These are phyloP conservation scores for Phoxinus dragarum DNA, from an alignment of 2,797 vertebrate genomes.

Conservation along the genomic window DNA sequence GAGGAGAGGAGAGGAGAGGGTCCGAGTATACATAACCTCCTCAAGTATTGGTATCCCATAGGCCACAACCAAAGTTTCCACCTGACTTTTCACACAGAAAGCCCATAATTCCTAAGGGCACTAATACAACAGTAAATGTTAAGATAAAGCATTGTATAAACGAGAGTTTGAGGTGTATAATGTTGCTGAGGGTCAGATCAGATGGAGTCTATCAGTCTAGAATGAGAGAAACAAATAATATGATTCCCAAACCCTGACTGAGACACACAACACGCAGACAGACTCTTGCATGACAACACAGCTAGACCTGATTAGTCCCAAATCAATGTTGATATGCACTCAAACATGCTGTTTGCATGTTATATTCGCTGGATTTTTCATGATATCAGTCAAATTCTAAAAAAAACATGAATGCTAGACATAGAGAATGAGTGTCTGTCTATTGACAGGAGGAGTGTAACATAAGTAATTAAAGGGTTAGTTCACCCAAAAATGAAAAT, in stretches of 20 bases:
- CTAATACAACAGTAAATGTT: background rate
- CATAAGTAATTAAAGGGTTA: background rate
- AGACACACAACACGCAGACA: background rate
- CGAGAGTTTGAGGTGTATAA: background rate
- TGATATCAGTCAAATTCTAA: background rate
- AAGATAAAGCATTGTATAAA: background rate
- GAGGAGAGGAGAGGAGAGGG: too few relatives aligned
- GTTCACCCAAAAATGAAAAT: too few relatives aligned
- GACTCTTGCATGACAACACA: background rate
- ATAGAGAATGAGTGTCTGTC: background rate
- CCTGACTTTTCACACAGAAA: background rate
- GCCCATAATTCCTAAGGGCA: background rate
- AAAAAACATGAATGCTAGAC: background rate
- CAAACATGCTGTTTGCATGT: background rate
- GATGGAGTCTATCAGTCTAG: background rate
- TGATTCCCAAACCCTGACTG: conserved; percentile 5
- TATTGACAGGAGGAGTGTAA: conserved; percentile 6
- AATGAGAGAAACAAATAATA: background rate
- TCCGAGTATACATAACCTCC: too few relatives aligned
- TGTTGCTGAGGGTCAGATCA: background rate
- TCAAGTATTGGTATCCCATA: background rate
- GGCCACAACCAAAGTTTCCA: background rate
- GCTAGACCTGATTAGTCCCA: background rate
- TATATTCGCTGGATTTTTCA: background rate
- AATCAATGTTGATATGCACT: background rate